Evolutionary conservation across 1,140 invertebrate genomes (phyloP), one percentile per base, ranked within the genome.

Genomic region (Phocides pigmalion): DNA sequence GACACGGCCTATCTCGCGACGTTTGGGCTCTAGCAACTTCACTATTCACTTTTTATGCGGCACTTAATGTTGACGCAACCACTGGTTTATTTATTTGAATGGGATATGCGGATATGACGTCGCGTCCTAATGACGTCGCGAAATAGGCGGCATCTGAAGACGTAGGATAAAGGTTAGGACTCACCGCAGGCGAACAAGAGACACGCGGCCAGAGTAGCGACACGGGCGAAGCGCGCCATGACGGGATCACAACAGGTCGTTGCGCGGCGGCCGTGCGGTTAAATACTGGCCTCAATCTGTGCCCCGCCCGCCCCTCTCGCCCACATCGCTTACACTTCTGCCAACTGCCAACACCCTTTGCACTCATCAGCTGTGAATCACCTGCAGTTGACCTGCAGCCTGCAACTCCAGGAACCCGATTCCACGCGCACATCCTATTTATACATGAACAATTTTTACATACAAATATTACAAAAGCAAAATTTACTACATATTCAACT

Each of bases 181-280:
- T 92, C 87, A 92, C 91, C 91, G 90, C 87, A 87, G 83, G 84
- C 89, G 81, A 92, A 84, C 71, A 89, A 89, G 84, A 92, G 86
- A 84, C 90, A 91, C 89, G 87, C 89, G 84, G 86, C 84, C 84
- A 92, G 77, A 84, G 86, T 83, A 88, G 87, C 87, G 82, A 91
- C 92, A 91, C 90, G 85, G 86, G 90, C 90, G 87, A 91, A 92
- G 91, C 89, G 91, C 92, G 92, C 93, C 93, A 92, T 92, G 92
- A 91, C 91, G 85, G 90, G 88, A 89, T 90, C 90, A 92, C 92
- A 92, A 92, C 92, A 92, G 92, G 92, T 92, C 91, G 89, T 81
- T 90, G 88, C 84, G 88, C 89, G 89, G 84, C 82, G 83, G 87
- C 77, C 78, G 84, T 80, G 79, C 81, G 79, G 76, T 91, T 92